A percentile compares a stretch with the other conserved stretches of the same genome.
Evolutionary conservation across 2,797 vertebrate genomes (phyloP).

Genomic region (Rhodeus uyekii): DNA sequence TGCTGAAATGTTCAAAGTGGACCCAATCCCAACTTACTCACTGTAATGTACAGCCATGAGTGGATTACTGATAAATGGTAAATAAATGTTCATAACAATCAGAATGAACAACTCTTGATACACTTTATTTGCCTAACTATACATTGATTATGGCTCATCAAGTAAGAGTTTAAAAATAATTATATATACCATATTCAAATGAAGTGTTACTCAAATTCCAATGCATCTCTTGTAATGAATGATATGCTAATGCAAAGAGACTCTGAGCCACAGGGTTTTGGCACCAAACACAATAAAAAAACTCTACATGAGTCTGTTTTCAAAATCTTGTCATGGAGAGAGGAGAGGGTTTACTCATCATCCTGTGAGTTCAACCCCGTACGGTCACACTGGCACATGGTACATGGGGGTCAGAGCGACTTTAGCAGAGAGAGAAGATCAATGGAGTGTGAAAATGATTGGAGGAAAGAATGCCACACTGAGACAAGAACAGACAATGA

Average conservation of each 20-base stretch:
- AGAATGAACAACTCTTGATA: background rate
- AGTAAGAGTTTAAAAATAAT: background rate
- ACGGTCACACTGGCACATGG: background rate
- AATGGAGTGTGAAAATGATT: constrained; percentile 47
- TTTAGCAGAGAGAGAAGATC: constrained; percentile 15
- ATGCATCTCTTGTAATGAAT: background rate
- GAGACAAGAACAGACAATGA: constrained; percentile 38
- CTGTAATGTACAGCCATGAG: background rate
- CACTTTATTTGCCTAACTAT: background rate
- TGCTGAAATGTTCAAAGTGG: too few relatives aligned
- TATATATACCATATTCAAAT: background rate
- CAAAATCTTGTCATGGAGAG: background rate
- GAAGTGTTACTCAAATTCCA: background rate
- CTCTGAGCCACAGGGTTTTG: background rate
- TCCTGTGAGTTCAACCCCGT: background rate
- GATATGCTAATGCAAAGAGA: background rate
- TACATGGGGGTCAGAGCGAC: background rate
- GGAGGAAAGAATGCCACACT: constrained; percentile 19
- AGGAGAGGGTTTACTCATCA: background rate
- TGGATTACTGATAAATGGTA: background rate
- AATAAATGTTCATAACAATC: background rate
- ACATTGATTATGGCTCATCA: background rate
- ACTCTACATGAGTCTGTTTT: background rate
- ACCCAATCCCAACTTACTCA: too few relatives aligned
- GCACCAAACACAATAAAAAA: constrained; percentile 1